These are phyloP conservation scores for Poeciliopsis infans DNA, from an alignment of 2,797 vertebrate species.

Conservation along the genomic window DNA sequence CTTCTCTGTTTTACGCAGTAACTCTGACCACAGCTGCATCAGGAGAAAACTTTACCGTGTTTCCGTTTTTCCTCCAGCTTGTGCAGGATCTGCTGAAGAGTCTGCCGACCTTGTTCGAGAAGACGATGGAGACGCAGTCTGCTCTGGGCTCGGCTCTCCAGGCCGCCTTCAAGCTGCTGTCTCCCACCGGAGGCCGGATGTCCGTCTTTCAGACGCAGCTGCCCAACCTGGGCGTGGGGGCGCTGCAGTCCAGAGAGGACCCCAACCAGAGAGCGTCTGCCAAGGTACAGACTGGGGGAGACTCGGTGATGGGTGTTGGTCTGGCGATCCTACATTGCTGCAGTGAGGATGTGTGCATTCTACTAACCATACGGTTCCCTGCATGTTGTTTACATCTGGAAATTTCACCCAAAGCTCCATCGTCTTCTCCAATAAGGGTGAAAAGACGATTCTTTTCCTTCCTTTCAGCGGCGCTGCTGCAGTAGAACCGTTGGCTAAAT, in stretches of 20 bases:
- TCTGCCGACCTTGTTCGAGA: conserved; percentile 91
- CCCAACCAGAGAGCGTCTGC: conserved; percentile 89
- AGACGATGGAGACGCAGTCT: conserved; percentile 95
- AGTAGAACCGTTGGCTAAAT: no score
- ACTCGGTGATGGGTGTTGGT: background rate
- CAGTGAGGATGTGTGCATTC: background rate
- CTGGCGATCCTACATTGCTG: background rate
- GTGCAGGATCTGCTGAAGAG: conserved; percentile 93
- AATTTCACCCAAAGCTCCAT: no score
- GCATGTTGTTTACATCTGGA: no score
- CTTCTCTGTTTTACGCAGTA: background rate
- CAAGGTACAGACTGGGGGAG: conserved; percentile 81
- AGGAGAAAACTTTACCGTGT: no score
- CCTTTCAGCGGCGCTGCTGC: no score
- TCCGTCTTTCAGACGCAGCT: conserved; percentile 96
- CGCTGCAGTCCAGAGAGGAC: conserved; percentile 91
- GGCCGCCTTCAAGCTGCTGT: conserved; percentile 93
- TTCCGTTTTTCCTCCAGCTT: conserved; percentile 78
- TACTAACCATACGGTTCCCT: no score
- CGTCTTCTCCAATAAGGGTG: no score
- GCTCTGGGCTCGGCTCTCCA: conserved; percentile 93
- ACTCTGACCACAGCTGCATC: no score
- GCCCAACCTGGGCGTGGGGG: conserved; percentile 90
- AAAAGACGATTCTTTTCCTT: no score
- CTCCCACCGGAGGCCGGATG: conserved; percentile 92